Conservation (phyloP, 92 coral and sea anemone genomes). For the Siderastrea siderea region DNA sequence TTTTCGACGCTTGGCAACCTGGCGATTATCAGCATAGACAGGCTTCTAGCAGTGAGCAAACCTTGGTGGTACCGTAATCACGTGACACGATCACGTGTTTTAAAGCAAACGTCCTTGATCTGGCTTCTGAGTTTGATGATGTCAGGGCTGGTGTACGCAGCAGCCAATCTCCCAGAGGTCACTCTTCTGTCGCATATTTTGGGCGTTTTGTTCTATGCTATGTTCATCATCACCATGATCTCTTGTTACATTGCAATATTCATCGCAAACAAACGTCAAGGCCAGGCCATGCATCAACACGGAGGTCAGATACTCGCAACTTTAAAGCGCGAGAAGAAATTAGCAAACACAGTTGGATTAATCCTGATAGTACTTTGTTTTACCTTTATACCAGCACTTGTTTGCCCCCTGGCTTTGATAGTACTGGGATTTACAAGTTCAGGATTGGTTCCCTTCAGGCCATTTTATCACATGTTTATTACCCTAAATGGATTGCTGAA, state of each 20-base stretch:
- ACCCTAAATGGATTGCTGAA: background rate
- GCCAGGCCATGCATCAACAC: background rate
- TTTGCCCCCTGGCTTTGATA: background rate
- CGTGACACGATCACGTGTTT: background rate
- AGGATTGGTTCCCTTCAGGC: background rate
- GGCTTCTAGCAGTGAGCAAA: too few relatives aligned
- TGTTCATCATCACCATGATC: background rate
- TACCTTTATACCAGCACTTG: background rate
- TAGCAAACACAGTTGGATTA: too few relatives aligned
- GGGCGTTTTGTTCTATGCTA: background rate
- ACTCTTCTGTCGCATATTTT: background rate
- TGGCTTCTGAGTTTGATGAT: background rate
- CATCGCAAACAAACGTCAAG: constrained; percentile 5
- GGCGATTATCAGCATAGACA: too few relatives aligned
- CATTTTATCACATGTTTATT: too few relatives aligned
- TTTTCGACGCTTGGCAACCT: background rate
- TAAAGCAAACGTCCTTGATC: background rate
- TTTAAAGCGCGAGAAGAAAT: background rate
- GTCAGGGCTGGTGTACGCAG: too few relatives aligned
- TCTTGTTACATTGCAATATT: background rate
- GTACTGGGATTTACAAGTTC: too few relatives aligned
- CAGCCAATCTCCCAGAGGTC: background rate
- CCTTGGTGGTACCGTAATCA: too few relatives aligned
- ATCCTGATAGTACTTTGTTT: background rate
- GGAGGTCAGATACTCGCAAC: background rate